Evolutionary conservation across 2,888 invertebrate genomes (phyloP), one percentile per base, ranked within the genome.

Genomic region (Brachyptera risi): DNA sequence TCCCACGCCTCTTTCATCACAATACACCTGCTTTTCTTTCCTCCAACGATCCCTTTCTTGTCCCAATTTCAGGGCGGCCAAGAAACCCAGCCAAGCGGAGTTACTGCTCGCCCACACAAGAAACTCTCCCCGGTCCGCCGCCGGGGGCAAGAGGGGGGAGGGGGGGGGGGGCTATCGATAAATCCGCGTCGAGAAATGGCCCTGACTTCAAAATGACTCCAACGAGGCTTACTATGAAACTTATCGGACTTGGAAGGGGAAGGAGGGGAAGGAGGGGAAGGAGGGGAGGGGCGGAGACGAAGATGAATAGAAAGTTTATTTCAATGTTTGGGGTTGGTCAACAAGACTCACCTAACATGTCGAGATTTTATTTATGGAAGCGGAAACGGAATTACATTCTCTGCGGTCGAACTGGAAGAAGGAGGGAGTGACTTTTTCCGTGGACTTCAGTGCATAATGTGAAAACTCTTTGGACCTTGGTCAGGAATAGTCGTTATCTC

Each of bases 201-300:
- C 54, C 35, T 31, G 31, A 35, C 37, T 35, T 9, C 54, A 19
- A 51, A 51, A 27, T 27, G 35, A 13, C 35, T 19, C 54, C 54
- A 54, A 54, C 54, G 15, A 35, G 54, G 54, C 54, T 54, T 54
- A 54, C 37, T 54, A 54, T 11, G 37, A 54, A 54, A 54, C 37
- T 54, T 54, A 54, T 54, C 54, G 54, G 35, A 54, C 54, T 54
- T 37, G 37, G 23, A 54, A 54, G 11, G 54, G 54, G 21, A 37
- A 17, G 37, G 54, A 3, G 54, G 51, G 35, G 35, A 54, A 21
- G 37, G 21, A 35, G 54, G 37, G 35, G 54, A 54, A 54, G 23
- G 37, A 54, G 11, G 54, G 54, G 21, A 37, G 13, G 37, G 54
- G 4, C 37, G 51, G 35, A 23, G 37, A 21, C 21, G 21, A 35